Evolutionary conservation across 2,888 invertebrate species (phyloP).

Genomic region (Chromoteleia sp.): DNA sequence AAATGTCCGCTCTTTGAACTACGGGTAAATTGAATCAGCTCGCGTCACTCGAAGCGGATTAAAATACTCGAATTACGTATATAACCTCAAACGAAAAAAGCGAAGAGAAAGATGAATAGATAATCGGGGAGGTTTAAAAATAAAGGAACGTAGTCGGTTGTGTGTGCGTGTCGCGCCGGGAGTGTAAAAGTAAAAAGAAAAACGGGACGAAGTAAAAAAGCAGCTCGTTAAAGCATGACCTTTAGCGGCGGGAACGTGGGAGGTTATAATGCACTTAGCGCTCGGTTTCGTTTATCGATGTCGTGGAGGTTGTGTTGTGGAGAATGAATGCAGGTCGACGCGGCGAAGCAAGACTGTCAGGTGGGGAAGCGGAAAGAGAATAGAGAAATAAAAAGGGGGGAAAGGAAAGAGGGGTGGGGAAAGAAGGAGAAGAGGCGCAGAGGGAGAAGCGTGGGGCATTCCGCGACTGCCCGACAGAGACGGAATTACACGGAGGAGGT

Average conservation of each 20-base stretch:
- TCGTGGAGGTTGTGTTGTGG: slow-evolving; percentile 71
- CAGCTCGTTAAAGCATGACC: slow-evolving; percentile 83
- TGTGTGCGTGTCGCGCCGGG: slow-evolving; percentile 36
- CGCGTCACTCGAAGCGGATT: slow-evolving; percentile 10
- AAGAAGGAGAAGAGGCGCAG: slow-evolving; percentile 20
- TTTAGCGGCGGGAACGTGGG: slow-evolving; percentile 82
- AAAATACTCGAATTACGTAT: slow-evolving; percentile 37
- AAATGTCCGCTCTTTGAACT: background rate
- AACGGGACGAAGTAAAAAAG: slow-evolving; percentile 72
- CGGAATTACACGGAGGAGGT: slow-evolving; percentile 77
- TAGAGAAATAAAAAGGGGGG: slow-evolving; percentile 52
- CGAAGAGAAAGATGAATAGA: slow-evolving; percentile 29
- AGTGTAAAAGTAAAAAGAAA: slow-evolving; percentile 44
- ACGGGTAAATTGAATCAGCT: background rate
- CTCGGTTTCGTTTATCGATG: slow-evolving; percentile 77
- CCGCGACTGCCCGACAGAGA: slow-evolving; percentile 60
- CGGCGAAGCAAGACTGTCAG: slow-evolving; percentile 60
- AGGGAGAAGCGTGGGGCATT: slow-evolving; percentile 39
- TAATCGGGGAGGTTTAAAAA: slow-evolving; percentile 37
- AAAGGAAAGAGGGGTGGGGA: slow-evolving; percentile 17
- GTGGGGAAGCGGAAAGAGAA: slow-evolving; percentile 65
- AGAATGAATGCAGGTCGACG: slow-evolving; percentile 77
- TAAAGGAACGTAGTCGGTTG: slow-evolving; percentile 16
- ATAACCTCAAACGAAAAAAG: slow-evolving; percentile 15
- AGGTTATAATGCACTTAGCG: slow-evolving; percentile 80